phyloP scores from a whole-genome alignment of 2,888 invertebrate species.

The Mesorhabditis belari region DNA sequence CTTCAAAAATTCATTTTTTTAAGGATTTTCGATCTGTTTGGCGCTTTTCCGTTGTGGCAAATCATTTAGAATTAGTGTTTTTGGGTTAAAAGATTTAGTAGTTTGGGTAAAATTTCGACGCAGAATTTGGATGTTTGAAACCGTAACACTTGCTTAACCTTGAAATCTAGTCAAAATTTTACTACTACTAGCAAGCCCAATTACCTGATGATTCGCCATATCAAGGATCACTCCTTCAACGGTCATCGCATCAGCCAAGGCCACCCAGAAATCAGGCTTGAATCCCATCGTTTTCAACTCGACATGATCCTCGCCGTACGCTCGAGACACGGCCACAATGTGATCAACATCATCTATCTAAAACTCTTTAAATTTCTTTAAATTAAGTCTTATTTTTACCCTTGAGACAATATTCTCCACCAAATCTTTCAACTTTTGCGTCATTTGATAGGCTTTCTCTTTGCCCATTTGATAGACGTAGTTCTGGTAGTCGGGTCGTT shows the following conservation, averaged over 20 bases:
- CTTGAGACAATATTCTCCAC: conserved; percentile 44
- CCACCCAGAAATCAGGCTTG: conserved; percentile 53
- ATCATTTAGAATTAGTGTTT: too few species aligned
- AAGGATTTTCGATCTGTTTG: too few species aligned
- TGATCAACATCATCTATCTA: conserved; percentile 46
- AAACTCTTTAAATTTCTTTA: neutral
- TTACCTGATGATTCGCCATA: conserved; percentile 45
- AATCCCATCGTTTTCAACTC: conserved; percentile 46
- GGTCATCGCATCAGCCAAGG: conserved; percentile 50
- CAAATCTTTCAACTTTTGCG: conserved; percentile 36
- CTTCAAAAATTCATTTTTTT: too few species aligned
- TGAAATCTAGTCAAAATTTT: too few species aligned
- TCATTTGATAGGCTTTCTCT: conserved; percentile 38
- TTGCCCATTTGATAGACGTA: conserved; percentile 42
- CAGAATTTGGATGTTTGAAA: too few species aligned
- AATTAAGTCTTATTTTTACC: conserved; percentile 13
- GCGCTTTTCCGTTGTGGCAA: too few species aligned
- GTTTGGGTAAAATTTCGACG: too few species aligned
- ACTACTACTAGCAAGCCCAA: too few species aligned
- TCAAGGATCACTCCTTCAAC: conserved; percentile 50
- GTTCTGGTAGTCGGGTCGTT: conserved; percentile 45
- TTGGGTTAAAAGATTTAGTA: too few species aligned
- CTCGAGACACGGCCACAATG: conserved; percentile 31
- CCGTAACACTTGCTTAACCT: too few species aligned
- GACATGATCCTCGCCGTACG: conserved; percentile 49